Evolutionary conservation across 2,888 invertebrate species (phyloP), one percentile per base, ranked within the genome.

Genomic region (Brachyopa scutellaris): DNA sequence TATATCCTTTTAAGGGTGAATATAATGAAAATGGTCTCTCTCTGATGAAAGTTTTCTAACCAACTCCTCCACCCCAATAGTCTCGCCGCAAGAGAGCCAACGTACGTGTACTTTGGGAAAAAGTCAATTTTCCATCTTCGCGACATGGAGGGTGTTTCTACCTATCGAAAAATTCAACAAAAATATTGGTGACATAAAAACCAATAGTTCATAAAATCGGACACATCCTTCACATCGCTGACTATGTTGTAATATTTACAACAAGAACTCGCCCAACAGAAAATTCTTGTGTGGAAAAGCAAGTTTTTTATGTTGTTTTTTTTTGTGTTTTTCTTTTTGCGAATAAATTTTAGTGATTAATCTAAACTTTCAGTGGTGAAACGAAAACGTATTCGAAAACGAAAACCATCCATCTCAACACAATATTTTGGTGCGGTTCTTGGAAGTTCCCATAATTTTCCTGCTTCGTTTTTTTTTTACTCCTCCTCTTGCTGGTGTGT

Each of bases 101-200:
- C 67, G 79, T 72, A 66, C 82, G 82, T 80, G 76, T 77, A 77
- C 61, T 72, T 82, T 66, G 73, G 80, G 83, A 85, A 85, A 86
- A 86, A 86, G 85, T 86, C 85, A 86, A 86, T 85, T 87, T 86
- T 86, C 85, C 85, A 85, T 84, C 86, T 84, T 84, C 85, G 85
- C 84, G 86, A 85, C 84, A 85, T 85, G 86, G 86, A 87, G 86
- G 86, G 86, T 86, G 86, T 86, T 86, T 86, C 86, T 85, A 82
- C 72, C 84, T 79, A 83, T 84, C 77, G 72, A 84, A 85, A 85
- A 83, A 67, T 85, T 83, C 84, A 86, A 84, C 70, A 77, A 82
- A 79, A 83, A 77, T 78, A 69, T 62, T 78, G 73, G 82, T 67
- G 78, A 78, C 64, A 70, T 47, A 53, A 83, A 78, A 55, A 29